Evolutionary conservation across 1,140 invertebrate genomes (phyloP).

Genomic region (Drosophila subpulchrella): DNA sequence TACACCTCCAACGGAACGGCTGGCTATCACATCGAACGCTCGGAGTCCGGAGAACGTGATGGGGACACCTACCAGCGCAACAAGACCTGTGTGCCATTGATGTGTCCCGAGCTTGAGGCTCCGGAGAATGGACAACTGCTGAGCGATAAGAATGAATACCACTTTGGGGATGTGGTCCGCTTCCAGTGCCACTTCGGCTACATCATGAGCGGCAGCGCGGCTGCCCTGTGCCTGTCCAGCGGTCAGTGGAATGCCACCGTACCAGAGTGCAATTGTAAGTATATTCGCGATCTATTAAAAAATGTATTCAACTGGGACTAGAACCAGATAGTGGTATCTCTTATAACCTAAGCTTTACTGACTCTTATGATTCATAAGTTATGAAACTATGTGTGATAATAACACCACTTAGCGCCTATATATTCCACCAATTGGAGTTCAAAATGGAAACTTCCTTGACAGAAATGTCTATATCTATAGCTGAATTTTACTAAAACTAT

Average conservation of each 20-base stretch:
- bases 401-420: too few relatives aligned
- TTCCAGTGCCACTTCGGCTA: conserved; percentile 99
- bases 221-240: conserved; percentile 94
- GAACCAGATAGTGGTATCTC: too few relatives aligned
- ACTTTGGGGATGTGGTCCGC: conserved; percentile 95
- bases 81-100: conserved; percentile 97
- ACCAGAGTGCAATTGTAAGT: conserved; percentile 95
- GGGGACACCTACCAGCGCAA: conserved; percentile 94
- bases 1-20: conserved; percentile 96
- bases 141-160: conserved; percentile 92
- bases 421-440: too few relatives aligned
- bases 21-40: conserved; percentile 92
- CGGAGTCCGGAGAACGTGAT: conserved; percentile 94
- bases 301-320: too few relatives aligned
- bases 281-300: background rate
- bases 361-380: too few relatives aligned
- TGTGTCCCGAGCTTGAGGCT: conserved; percentile 92
- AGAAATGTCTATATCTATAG: too few relatives aligned
- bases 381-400: too few relatives aligned
- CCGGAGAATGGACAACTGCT: conserved; percentile 96
- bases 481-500: too few relatives aligned
- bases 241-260: conserved; percentile 97
- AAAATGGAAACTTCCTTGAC: too few relatives aligned
- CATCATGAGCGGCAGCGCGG: conserved; percentile 93
- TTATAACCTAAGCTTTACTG: too few relatives aligned